Percentiles rank a stretch among this genome's conserved stretches.
Conservation (phyloP, 2,113 vertebrate genomes). For the Gallinago paraguaiae region DNA sequence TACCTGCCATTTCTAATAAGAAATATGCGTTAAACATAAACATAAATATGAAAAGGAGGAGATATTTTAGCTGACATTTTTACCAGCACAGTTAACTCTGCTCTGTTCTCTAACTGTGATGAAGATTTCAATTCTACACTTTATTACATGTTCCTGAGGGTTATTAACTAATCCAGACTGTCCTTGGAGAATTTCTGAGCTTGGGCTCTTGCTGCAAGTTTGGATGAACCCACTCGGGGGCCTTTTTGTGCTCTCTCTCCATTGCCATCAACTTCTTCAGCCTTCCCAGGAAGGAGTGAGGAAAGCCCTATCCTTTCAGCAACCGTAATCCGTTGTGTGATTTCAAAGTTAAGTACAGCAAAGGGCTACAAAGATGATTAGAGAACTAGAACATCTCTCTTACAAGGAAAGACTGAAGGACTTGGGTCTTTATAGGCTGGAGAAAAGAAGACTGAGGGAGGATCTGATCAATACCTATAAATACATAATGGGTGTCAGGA, state of each 20-base stretch:
- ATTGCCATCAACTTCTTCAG: neutral
- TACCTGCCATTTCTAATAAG: neutral
- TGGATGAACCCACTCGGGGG: neutral
- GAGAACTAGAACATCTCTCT: too few species aligned
- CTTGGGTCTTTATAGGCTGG: too few species aligned
- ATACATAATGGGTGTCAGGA: too few species aligned
- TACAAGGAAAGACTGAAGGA: too few species aligned
- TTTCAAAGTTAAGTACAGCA: neutral
- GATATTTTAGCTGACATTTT: neutral
- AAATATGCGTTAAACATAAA: neutral
- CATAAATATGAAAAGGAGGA: neutral
- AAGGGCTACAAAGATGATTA: too few species aligned
- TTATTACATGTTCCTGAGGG: neutral
- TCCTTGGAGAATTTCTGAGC: neutral
- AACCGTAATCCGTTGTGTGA: rapidly evolving
- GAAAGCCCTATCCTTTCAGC: neutral
- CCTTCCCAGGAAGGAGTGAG: neutral
- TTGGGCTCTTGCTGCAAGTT: neutral
- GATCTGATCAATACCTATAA: too few species aligned
- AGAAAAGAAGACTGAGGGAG: too few species aligned
- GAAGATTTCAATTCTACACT: neutral
- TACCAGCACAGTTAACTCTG: neutral
- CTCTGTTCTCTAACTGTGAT: neutral
- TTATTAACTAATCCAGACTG: neutral
- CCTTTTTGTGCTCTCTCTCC: neutral